These are phyloP conservation scores for Halcyon malimbica DNA, from an alignment of 2,113 vertebrate genomes.

Conservation along the genomic window DNA sequence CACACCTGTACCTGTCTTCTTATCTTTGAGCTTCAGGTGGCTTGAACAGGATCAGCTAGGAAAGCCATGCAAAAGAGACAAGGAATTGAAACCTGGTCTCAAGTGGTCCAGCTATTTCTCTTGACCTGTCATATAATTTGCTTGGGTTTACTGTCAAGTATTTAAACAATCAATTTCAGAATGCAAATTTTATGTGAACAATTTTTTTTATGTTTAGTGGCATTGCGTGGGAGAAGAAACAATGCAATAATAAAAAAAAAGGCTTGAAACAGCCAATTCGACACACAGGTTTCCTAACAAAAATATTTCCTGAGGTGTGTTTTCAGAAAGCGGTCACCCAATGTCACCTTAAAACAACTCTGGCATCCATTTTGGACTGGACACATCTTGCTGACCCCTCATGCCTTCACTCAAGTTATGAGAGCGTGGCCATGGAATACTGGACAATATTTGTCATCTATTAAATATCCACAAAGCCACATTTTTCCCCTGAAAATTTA, in stretches of 20 bases:
- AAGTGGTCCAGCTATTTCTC: neutral
- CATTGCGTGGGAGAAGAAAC: neutral
- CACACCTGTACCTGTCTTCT: neutral
- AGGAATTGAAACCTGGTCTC: neutral
- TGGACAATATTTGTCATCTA: neutral
- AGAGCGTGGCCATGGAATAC: neutral
- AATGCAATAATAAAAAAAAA: neutral
- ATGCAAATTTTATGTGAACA: neutral
- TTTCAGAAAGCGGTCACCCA: neutral
- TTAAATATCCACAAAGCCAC: neutral
- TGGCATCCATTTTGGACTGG: neutral
- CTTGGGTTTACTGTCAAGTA: neutral
- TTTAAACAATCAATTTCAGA: neutral
- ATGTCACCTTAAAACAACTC: neutral
- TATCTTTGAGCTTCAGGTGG: neutral
- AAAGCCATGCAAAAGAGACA: neutral
- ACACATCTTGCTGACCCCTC: neutral
- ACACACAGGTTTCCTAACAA: neutral
- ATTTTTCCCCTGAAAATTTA: neutral
- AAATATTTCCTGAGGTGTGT: neutral
- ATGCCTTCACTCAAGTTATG: fast-evolving
- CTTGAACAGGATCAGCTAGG: neutral
- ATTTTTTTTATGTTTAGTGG: neutral
- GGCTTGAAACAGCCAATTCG: neutral
- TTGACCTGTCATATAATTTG: neutral